Conservation (phyloP, 1,140 invertebrate species). For the Cydia strobilella region DNA sequence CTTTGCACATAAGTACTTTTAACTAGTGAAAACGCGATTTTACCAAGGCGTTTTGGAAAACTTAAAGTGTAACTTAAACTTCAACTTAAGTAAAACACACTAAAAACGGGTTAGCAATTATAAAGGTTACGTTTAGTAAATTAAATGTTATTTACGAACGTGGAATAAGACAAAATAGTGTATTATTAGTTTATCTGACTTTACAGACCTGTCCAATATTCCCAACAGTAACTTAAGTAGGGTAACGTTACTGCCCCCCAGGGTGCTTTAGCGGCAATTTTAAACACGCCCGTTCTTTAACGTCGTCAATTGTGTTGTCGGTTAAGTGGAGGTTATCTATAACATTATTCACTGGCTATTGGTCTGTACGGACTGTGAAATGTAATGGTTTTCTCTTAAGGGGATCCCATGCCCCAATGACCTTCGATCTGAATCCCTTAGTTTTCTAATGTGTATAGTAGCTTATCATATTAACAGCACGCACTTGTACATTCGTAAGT, state of each 20-base stretch:
- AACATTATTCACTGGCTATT: background rate
- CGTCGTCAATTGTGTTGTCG: conserved; percentile 9
- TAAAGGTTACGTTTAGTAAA: too few species aligned
- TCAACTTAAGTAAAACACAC: too few species aligned
- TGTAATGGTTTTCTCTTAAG: background rate
- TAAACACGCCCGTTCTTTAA: background rate
- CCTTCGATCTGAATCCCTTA: too few species aligned
- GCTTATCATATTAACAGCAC: too few species aligned
- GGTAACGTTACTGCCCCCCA: conserved; percentile 3
- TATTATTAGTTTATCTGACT: background rate
- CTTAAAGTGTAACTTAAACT: too few species aligned
- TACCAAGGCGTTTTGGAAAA: too few species aligned
- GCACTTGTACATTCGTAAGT: too few species aligned
- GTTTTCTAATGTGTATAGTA: too few species aligned
- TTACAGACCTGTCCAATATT: background rate
- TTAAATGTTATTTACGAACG: background rate
- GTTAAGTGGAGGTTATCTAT: background rate
- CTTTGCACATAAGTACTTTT: too few species aligned
- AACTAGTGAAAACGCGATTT: too few species aligned
- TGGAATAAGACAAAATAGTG: background rate
- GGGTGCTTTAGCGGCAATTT: background rate
- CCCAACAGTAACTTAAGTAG: background rate
- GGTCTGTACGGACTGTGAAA: background rate
- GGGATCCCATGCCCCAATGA: too few species aligned
- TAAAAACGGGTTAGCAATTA: too few species aligned